These are phyloP conservation scores for Hippasteria phrygiana DNA, from an alignment of 53 echinoderm and acorn worm species.

Conservation along the genomic window DNA sequence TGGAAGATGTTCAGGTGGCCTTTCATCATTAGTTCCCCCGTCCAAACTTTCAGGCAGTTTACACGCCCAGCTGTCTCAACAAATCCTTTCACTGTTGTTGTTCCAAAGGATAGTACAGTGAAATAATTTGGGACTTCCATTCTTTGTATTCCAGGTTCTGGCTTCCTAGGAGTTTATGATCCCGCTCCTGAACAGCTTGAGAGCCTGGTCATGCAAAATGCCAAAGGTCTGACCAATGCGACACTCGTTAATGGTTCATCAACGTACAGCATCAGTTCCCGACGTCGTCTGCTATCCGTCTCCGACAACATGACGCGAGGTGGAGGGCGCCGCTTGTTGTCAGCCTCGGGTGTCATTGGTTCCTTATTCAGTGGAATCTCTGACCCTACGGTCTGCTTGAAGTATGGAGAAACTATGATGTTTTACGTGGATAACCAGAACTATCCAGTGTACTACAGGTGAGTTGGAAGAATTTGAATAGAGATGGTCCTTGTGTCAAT, in stretches of 20 bases:
- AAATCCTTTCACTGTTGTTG: too few species aligned
- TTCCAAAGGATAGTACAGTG: not conserved
- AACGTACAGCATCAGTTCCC: not conserved
- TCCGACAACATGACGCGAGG: conserved; percentile 24
- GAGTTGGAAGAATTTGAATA: conserved; percentile 35
- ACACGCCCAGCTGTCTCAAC: too few species aligned
- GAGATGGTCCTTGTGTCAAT: not conserved
- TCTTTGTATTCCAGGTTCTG: conserved; percentile 58
- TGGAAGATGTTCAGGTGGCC: too few species aligned
- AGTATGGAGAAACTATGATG: conserved; percentile 94
- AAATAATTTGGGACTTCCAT: not conserved
- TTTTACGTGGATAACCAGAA: conserved; percentile 95
- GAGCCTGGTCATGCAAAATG: conserved; percentile 72
- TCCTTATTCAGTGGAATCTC: conserved; percentile 78
- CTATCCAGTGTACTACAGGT: conserved; percentile 95
- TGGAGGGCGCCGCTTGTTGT: conserved; percentile 73
- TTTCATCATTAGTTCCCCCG: too few species aligned
- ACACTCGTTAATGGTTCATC: conserved; percentile 33
- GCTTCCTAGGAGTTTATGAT: conserved; percentile 88
- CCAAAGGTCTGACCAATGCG: conserved; percentile 81
- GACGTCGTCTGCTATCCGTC: conserved; percentile 59
- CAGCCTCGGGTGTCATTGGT: conserved; percentile 63
- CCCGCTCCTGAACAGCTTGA: conserved; percentile 74
- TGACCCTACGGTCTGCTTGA: conserved; percentile 93
- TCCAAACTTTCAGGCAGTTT: too few species aligned